Conservation (phyloP, 2,888 invertebrate species). For the Anarsia innoxiella region DNA sequence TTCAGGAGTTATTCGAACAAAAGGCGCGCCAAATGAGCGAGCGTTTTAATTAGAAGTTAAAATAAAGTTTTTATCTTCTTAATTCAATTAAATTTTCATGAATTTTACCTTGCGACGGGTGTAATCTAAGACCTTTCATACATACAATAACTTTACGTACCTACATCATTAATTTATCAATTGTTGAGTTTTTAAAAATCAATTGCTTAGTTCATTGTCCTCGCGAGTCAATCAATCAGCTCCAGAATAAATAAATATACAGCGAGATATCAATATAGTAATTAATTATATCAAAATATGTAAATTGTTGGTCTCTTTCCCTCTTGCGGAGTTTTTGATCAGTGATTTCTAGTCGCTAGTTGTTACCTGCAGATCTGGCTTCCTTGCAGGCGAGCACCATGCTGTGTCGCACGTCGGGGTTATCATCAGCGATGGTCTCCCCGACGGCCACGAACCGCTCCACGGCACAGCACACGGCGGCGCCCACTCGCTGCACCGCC, state of each 20-base stretch:
- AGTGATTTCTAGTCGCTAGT: neutral
- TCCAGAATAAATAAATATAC: too few relatives aligned
- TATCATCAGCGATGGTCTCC: slow-evolving; percentile 98
- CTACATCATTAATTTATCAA: too few relatives aligned
- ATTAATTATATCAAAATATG: too few relatives aligned
- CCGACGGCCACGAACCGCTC: slow-evolving; percentile 99
- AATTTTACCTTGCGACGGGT: too few relatives aligned
- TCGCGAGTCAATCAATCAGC: too few relatives aligned
- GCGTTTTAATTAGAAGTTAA: slow-evolving; percentile 14
- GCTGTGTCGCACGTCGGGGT: slow-evolving; percentile 96
- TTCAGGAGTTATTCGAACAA: slow-evolving; percentile 27
- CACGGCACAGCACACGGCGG: slow-evolving; percentile 96
- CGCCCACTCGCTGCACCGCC: slow-evolving; percentile 93
- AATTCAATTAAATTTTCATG: slow-evolving; percentile 1
- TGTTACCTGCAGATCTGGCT: slow-evolving; percentile 92
- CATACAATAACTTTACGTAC: too few relatives aligned
- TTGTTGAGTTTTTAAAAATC: too few relatives aligned
- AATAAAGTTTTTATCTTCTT: slow-evolving; percentile 9
- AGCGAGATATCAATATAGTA: too few relatives aligned
- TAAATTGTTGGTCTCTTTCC: too few relatives aligned
- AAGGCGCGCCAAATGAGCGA: slow-evolving; percentile 20
- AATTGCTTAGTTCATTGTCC: too few relatives aligned
- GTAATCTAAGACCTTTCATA: too few relatives aligned
- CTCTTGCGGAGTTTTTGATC: too few relatives aligned
- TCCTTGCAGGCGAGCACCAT: slow-evolving; percentile 99